Base-by-base conservation (phyloP, 2,888 invertebrate species). In the Philhelius pedissequus region DNA sequence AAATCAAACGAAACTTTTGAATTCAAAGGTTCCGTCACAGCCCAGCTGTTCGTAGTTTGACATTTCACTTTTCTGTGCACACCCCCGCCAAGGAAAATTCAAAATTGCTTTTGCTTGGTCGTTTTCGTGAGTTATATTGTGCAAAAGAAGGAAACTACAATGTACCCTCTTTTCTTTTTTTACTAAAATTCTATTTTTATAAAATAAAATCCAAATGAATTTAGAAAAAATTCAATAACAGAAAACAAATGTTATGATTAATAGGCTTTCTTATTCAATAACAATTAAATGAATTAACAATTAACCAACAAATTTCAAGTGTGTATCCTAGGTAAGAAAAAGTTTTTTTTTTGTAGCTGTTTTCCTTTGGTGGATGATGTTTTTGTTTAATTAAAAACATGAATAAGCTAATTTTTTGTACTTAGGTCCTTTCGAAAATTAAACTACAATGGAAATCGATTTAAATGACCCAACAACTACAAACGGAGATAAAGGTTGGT, bases 111-210 rank as follows among this genome's bases (percentile, higher is more conserved):
- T n/a, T n/a, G n/a, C n/a, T n/a, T n/a, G n/a, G n/a, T n/a, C n/a
- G n/a, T n/a, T 5, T 40, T 43, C 27, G 8, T 54, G 15, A 30
- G 13, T 30, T 11, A 35, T 43, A 62, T 43, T 62, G 62, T 62
- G 62, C 62, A 62, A 62, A 62, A 15, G 30, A 8, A 18, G 30
- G 30, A 30, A 43, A 5, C 9, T 15, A 9, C 40, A 60, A 40
- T 62, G 38, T n/a, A 27, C 22, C 11, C 35, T 13, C 8, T 38
- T 58, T 40, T 27, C 43, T 43, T 38, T 58, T 40, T 27, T 27
- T 43, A 62, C 15, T 6, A 13, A 40, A 62, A 62, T 43, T 62
- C 62, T 62, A 27, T 62, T 62, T 30, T 62, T 43, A 60, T 27
- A 40, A 60, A 60, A 40, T 25, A 60, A 58, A 38, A 22, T 5